Evolutionary conservation across 2,113 vertebrate genomes (phyloP).

Genomic region (Dipodomys stephensi): DNA sequence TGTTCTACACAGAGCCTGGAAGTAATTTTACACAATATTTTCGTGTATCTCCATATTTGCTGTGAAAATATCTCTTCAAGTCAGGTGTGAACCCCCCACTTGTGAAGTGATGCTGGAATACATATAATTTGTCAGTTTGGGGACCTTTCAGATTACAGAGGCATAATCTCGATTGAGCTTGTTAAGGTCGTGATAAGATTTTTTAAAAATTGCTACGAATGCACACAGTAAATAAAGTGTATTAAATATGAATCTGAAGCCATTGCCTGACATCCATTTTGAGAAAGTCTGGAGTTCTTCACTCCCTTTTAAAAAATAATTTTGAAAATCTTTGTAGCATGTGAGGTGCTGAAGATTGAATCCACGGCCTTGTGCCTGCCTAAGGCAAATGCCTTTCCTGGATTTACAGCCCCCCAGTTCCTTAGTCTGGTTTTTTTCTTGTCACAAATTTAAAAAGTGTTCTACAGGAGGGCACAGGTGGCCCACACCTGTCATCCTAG

Average conservation of each 20-base stretch:
- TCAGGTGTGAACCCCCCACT: background rate
- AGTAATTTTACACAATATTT: background rate
- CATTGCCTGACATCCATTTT: too few species aligned
- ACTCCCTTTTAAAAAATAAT: background rate
- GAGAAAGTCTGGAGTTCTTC: background rate
- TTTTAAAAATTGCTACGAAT: too few species aligned
- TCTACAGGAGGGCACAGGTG: too few species aligned
- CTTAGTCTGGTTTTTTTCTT: too few species aligned
- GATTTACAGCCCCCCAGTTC: background rate
- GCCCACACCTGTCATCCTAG: too few species aligned
- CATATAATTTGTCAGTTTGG: background rate
- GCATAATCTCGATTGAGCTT: background rate
- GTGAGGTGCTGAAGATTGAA: too few species aligned
- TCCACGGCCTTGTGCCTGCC: too few species aligned
- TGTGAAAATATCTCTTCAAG: too few species aligned
- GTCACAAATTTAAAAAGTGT: background rate
- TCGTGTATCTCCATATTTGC: background rate
- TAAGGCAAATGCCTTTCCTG: too few species aligned
- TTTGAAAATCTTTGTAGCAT: too few species aligned
- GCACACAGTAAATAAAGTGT: background rate
- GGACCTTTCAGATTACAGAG: background rate
- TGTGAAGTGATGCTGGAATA: accelerated
- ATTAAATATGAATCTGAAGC: background rate
- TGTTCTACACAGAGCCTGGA: background rate
- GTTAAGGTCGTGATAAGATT: accelerated